A percentile compares a stretch with the other conserved stretches of the same genome.
phyloP scores from a whole-genome alignment of 2,797 vertebrate genomes.

The Cygnus olor region DNA sequence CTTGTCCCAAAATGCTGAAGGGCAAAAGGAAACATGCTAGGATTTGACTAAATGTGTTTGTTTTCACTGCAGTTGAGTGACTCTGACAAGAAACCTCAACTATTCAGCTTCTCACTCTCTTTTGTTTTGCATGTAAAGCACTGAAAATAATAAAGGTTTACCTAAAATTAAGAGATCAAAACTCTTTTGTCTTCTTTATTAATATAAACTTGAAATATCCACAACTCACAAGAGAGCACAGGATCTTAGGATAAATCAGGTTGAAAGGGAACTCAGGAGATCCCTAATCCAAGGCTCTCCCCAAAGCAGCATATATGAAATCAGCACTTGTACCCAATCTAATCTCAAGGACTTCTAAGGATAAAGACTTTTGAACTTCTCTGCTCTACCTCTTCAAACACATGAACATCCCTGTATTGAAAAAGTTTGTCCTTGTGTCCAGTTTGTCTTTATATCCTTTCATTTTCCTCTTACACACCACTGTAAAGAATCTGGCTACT shows the following conservation, averaged over 20 bases:
- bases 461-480: not conserved
- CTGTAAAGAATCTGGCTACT: not conserved
- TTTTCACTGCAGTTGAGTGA: not conserved
- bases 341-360: not conserved
- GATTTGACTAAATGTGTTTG: not conserved
- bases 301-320: not conserved
- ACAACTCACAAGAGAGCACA: not conserved
- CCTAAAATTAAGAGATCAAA: not conserved
- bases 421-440: not conserved
- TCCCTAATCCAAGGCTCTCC: not conserved
- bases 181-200: not conserved
- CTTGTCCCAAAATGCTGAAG: not conserved
- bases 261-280: not conserved
- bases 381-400: not conserved
- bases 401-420: not conserved
- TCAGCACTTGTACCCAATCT: not conserved
- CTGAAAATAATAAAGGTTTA: not conserved
- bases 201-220: not conserved
- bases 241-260: not conserved
- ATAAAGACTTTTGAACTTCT: not conserved
- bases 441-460: not conserved
- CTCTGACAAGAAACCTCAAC: not conserved
- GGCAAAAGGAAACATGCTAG: not conserved
- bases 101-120: not conserved
- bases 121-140: not conserved